Percentiles rank a stretch among this genome's conserved stretches.
Evolutionary conservation across 2,113 vertebrate species (phyloP).

Genomic region (Delphinapterus leucas): DNA sequence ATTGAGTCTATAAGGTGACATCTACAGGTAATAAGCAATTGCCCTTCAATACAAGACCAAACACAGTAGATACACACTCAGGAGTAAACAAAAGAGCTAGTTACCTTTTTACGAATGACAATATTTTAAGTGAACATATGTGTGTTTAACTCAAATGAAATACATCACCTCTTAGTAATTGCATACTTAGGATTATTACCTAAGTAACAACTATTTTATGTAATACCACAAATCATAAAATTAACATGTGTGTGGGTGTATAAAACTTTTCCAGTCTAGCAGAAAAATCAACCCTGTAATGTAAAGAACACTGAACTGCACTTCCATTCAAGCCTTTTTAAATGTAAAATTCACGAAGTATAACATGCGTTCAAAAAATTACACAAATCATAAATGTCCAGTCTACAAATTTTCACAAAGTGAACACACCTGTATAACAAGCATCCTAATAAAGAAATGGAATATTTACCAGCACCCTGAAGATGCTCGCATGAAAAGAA

Average conservation of each 20-base stretch:
- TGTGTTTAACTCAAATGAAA: not conserved
- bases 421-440: not conserved
- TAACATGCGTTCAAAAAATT: not conserved
- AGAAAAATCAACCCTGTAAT: not conserved
- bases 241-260: not conserved
- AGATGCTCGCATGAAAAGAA: not conserved
- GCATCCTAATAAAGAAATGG: not conserved
- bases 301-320: not conserved
- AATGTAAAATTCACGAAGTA: not conserved
- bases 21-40: not conserved
- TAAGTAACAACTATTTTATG: not conserved
- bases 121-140: not conserved
- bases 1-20: not conserved
- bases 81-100: not conserved
- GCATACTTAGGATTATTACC: not conserved
- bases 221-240: constrained; percentile 1
- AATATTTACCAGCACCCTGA: not conserved
- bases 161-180: not conserved
- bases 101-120: not conserved
- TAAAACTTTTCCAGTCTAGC: not conserved
- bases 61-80: not conserved
- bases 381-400: not conserved
- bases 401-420: not conserved
- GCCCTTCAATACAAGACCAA: not conserved
- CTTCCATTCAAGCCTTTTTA: not conserved